A percentile compares a stretch with the other conserved stretches of the same genome.
phyloP scores from a whole-genome alignment of 2,888 invertebrate genomes.

The Argyra leucocephala region DNA sequence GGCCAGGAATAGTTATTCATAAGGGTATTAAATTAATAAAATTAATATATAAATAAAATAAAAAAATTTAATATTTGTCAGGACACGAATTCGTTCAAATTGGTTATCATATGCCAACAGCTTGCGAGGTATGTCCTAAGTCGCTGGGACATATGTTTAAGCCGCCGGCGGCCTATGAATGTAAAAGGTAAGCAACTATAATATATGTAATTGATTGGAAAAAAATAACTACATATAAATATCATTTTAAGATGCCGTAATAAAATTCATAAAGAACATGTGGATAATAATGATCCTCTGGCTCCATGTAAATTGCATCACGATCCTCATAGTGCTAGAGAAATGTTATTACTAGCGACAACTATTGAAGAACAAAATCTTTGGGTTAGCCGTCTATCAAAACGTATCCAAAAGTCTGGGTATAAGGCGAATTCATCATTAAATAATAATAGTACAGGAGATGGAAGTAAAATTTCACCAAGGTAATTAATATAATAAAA shows the following conservation, averaged over 20 bases:
- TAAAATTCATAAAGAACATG: slow-evolving; percentile 96
- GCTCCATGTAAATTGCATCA: slow-evolving; percentile 94
- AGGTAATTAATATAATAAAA: slow-evolving; percentile 48
- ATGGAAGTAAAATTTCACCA: slow-evolving; percentile 64
- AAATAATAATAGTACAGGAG: slow-evolving; percentile 43
- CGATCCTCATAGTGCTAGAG: slow-evolving; percentile 87
- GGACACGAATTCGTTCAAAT: slow-evolving; percentile 93
- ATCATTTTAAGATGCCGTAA: slow-evolving; percentile 75
- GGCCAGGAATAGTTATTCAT: slow-evolving; percentile 41
- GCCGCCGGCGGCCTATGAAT: slow-evolving; percentile 95
- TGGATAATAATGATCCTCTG: slow-evolving; percentile 69
- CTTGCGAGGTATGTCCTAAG: slow-evolving; percentile 94
- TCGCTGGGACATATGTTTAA: slow-evolving; percentile 97
- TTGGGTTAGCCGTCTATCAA: slow-evolving; percentile 86
- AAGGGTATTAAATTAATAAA: slow-evolving; percentile 33
- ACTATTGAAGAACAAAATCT: slow-evolving; percentile 79
- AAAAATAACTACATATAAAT: neutral
- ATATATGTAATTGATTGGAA: slow-evolving; percentile 9
- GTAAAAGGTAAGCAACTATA: slow-evolving; percentile 57
- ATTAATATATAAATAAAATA: neutral
- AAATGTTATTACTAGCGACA: slow-evolving; percentile 80
- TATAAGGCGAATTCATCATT: slow-evolving; percentile 72
- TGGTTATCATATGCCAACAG: slow-evolving; percentile 95
- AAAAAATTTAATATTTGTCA: slow-evolving; percentile 33
- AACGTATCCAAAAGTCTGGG: slow-evolving; percentile 86